Evolutionary conservation across 2,888 invertebrate genomes (phyloP).

Genomic region (Tuta absoluta): DNA sequence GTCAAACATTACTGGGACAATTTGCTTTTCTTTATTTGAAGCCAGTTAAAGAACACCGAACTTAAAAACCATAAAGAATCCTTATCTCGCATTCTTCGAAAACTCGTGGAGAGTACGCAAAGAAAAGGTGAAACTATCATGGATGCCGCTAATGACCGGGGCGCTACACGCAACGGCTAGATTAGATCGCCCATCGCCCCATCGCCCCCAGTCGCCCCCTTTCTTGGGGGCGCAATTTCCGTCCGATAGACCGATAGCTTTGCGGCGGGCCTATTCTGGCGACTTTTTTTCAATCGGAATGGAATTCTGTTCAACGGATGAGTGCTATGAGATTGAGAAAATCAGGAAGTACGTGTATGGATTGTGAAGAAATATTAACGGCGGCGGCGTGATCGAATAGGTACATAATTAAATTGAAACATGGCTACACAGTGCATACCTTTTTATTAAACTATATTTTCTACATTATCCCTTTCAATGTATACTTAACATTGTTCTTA

Average conservation of each 20-base stretch:
- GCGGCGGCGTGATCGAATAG: no score
- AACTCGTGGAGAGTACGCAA: constrained; percentile 39
- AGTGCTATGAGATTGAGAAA: neutral
- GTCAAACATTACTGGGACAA: neutral
- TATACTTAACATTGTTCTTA: no score
- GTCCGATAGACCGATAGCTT: constrained; percentile 55
- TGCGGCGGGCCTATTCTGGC: constrained; percentile 19
- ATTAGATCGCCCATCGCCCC: constrained; percentile 63
- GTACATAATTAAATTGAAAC: no score
- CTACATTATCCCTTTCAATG: no score
- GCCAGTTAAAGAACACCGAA: neutral
- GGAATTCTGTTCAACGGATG: constrained; percentile 9
- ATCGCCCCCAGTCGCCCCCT: constrained; percentile 46
- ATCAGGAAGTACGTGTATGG: neutral
- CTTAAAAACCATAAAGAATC: constrained; percentile 8
- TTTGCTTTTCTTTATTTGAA: neutral
- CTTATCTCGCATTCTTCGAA: constrained; percentile 28
- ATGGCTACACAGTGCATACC: no score
- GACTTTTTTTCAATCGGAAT: constrained; percentile 20
- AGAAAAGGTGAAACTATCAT: constrained; percentile 60
- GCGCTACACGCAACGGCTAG: constrained; percentile 69
- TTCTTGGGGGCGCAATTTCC: constrained; percentile 73
- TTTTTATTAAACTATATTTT: no score
- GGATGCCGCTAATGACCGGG: constrained; percentile 67
- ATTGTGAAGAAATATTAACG: neutral